A percentile compares a stretch with the other conserved stretches of the same genome.
These are phyloP conservation scores for Leptestheria dahalacensis DNA, from an alignment of 1,140 invertebrate genomes.

Conservation along the genomic window DNA sequence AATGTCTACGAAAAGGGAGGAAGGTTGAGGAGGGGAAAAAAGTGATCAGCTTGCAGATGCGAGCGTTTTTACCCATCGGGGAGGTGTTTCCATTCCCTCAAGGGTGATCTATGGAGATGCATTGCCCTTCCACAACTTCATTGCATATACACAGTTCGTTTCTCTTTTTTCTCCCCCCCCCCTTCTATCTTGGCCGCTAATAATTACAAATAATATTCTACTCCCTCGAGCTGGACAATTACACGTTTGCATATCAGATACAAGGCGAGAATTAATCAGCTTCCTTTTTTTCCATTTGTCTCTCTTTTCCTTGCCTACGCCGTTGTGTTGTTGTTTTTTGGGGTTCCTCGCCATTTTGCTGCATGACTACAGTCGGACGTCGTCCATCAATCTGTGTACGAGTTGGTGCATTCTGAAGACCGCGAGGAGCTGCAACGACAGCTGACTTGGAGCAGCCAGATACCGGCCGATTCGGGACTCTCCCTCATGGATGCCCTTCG, in stretches of 20 bases:
- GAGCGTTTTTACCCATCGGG: neutral
- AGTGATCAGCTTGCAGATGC: neutral
- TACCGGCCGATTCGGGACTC: slow-evolving; percentile 51
- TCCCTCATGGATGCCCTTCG: slow-evolving; percentile 61
- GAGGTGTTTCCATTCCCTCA: neutral
- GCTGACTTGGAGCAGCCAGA: slow-evolving; percentile 88
- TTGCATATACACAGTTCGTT: neutral
- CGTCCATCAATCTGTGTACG: slow-evolving; percentile 96
- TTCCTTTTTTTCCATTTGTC: neutral
- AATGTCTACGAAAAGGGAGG: neutral
- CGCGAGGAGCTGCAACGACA: slow-evolving; percentile 92
- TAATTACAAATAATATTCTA: neutral
- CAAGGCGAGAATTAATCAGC: neutral
- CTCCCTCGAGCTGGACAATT: neutral
- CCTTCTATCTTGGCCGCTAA: neutral
- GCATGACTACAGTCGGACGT: slow-evolving; percentile 82
- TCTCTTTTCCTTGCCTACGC: no score
- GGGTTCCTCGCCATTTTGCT: slow-evolving; percentile 16
- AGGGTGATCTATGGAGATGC: neutral
- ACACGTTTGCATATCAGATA: neutral
- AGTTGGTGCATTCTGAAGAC: slow-evolving; percentile 96
- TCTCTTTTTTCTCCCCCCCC: neutral
- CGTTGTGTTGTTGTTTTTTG: no score
- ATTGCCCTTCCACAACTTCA: neutral
- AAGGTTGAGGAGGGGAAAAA: neutral